Conservation (phyloP, 2,113 vertebrate species). For the Nothobranchius furzeri region DNA sequence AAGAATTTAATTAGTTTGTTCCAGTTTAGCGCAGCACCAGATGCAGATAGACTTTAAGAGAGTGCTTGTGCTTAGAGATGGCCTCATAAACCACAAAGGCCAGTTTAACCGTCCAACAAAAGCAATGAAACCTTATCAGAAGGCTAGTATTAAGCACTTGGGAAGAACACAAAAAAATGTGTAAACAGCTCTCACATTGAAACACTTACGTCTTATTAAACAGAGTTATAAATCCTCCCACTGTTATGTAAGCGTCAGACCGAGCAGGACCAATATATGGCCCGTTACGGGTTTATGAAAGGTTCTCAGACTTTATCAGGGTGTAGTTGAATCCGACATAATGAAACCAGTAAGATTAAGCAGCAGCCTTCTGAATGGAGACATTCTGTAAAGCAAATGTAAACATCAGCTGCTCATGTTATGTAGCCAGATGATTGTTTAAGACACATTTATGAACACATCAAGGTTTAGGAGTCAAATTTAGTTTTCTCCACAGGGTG, state of each 20-base stretch:
- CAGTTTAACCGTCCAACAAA: conserved; percentile 64
- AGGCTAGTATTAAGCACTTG: conserved; percentile 41
- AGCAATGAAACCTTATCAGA: conserved; percentile 60
- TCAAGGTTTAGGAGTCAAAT: too few species aligned
- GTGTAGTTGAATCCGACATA: not conserved
- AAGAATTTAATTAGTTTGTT: conserved; percentile 25
- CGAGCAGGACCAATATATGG: too few species aligned
- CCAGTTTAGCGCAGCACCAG: conserved; percentile 1
- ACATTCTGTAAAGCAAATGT: too few species aligned
- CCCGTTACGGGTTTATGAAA: not conserved
- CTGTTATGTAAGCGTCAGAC: too few species aligned
- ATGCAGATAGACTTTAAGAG: conserved; percentile 31
- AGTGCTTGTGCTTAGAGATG: conserved; percentile 24
- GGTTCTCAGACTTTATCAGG: not conserved
- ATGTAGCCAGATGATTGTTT: too few species aligned
- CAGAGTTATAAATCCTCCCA: too few species aligned
- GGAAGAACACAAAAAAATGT: conserved; percentile 2
- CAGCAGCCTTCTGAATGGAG: too few species aligned
- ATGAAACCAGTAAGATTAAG: not conserved
- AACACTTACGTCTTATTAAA: too few species aligned
- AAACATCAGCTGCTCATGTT: too few species aligned
- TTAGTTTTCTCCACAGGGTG: too few species aligned
- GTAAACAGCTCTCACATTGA: conserved; percentile 5
- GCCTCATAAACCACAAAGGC: conserved; percentile 65
- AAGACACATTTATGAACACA: too few species aligned